Conservation (phyloP, 2,888 invertebrate species). For the Pherbina coryleti region DNA sequence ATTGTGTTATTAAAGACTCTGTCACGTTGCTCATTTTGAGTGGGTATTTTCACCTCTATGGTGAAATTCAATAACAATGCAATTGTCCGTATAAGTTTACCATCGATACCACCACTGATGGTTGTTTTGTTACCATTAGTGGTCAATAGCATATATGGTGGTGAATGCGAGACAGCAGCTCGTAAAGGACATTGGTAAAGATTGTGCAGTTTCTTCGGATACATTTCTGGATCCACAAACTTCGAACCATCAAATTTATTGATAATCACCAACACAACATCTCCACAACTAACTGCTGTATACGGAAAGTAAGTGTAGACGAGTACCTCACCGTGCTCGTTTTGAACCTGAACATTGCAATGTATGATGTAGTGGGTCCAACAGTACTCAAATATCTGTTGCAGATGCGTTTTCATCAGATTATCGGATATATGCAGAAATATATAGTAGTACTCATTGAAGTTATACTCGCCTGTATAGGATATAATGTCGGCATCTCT, state of each 20-base stretch:
- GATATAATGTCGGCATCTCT: conserved; percentile 54
- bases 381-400: conserved; percentile 58
- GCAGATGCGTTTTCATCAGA: conserved; percentile 51
- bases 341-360: conserved; percentile 60
- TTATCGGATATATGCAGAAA: conserved; percentile 53
- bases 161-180: conserved; percentile 43
- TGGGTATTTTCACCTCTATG: not conserved
- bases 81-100: not conserved
- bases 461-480: conserved; percentile 54
- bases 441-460: conserved; percentile 60
- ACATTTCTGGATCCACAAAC: conserved; percentile 50
- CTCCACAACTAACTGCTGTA: conserved; percentile 47
- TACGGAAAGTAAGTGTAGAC: conserved; percentile 60
- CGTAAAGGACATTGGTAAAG: conserved; percentile 50
- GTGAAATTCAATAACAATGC: not conserved
- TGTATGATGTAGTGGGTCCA: conserved; percentile 59
- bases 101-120: conserved; percentile 6
- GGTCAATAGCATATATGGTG: conserved; percentile 34
- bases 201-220: conserved; percentile 55
- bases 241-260: conserved; percentile 50
- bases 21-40: not conserved
- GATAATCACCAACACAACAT: conserved; percentile 45
- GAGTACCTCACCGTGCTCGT: conserved; percentile 51
- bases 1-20: not conserved
- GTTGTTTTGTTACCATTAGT: not conserved